Evolutionary conservation across 2,113 vertebrate species (phyloP).

Genomic region (Tichodroma muraria): DNA sequence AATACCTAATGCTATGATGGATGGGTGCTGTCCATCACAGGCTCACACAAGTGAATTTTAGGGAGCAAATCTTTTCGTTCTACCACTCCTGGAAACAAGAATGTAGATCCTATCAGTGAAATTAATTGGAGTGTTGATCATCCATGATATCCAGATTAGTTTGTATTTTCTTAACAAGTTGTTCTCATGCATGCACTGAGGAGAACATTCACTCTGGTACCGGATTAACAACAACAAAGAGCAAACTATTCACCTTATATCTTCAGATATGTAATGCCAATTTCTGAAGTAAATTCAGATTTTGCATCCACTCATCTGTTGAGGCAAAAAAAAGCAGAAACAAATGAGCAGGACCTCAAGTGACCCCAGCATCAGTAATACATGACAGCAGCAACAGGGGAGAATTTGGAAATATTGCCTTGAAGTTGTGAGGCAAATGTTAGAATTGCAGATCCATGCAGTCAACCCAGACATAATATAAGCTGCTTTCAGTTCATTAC

Average conservation of each 20-base stretch:
- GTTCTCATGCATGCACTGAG: neutral
- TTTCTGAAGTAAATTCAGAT: neutral
- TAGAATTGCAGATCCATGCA: neutral
- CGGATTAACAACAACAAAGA: neutral
- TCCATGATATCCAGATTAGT: neutral
- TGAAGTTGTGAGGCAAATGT: neutral
- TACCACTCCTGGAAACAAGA: neutral
- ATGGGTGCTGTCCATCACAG: neutral
- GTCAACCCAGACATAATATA: neutral
- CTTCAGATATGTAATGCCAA: neutral
- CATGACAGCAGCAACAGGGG: neutral
- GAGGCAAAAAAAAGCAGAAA: neutral
- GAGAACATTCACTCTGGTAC: neutral
- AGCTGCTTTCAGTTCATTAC: neutral
- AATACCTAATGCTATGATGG: neutral
- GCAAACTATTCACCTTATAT: neutral
- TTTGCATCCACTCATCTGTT: accelerated
- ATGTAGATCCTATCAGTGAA: neutral
- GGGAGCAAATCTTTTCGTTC: neutral
- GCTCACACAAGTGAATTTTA: neutral
- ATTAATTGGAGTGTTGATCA: neutral
- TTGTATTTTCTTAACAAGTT: neutral
- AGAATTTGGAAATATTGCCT: neutral
- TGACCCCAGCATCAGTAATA: neutral
- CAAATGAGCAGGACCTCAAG: neutral